Percentiles rank a stretch among this genome's conserved stretches.
These are phyloP conservation scores for Hyperoodon ampullatus DNA, from an alignment of 2,113 vertebrate species.

Conservation along the genomic window DNA sequence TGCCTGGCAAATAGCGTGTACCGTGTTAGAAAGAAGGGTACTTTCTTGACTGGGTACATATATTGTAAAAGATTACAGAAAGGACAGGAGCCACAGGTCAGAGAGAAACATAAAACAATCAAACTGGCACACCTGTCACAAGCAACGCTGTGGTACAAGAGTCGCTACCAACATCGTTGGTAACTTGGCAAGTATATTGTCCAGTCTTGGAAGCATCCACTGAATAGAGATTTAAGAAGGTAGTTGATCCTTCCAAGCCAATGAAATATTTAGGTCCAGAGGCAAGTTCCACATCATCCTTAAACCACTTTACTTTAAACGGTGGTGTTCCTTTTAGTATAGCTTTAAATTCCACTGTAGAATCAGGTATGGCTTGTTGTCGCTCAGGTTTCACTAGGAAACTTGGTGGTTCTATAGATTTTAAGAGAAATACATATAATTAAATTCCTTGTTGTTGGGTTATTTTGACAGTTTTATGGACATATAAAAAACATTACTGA, in stretches of 20 bases:
- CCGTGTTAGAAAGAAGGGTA: constrained; percentile 1
- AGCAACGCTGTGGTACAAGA: constrained; percentile 92
- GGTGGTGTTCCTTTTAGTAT: constrained; percentile 95
- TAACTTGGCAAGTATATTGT: constrained; percentile 95
- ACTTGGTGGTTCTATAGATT: constrained; percentile 93
- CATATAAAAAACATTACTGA: constrained; percentile 55
- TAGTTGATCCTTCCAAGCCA: constrained; percentile 92
- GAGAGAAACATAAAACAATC: constrained; percentile 61
- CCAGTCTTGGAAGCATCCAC: constrained; percentile 92
- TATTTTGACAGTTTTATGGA: neutral
- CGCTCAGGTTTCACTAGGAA: constrained; percentile 92
- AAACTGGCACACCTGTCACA: constrained; percentile 91
- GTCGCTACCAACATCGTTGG: constrained; percentile 96
- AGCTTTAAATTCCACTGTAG: constrained; percentile 94
- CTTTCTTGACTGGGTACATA: neutral
- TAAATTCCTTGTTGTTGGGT: constrained; percentile 21
- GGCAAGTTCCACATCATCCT: constrained; percentile 94
- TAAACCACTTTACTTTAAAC: constrained; percentile 97
- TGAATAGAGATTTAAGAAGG: constrained; percentile 95
- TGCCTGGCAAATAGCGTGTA: neutral
- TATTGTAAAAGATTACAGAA: constrained; percentile 66
- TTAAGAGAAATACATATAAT: constrained; percentile 83
- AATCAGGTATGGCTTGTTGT: constrained; percentile 92
- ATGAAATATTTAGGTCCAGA: constrained; percentile 94
- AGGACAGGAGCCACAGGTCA: constrained; percentile 58